phyloP scores from a whole-genome alignment of 2,797 vertebrate species.

The Neostethus bicornis region DNA sequence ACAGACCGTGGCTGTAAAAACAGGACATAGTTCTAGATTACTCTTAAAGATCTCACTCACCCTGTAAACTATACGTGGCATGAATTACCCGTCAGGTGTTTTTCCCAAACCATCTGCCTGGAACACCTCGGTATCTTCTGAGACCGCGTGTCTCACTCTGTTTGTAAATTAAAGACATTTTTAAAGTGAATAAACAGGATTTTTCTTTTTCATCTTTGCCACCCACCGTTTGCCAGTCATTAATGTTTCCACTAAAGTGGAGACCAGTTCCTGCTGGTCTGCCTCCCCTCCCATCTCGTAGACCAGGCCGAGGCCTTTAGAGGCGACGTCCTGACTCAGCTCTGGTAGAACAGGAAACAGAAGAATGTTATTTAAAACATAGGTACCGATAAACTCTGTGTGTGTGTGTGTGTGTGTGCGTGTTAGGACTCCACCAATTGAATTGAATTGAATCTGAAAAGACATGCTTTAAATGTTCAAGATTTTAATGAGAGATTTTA shows the following conservation, averaged over 20 bases:
- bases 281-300: slow-evolving; percentile 94
- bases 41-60: not conserved
- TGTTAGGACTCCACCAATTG: too few relatives aligned
- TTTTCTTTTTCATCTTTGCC: not conserved
- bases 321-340: slow-evolving; percentile 96
- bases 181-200: too few relatives aligned
- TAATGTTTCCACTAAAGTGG: slow-evolving; percentile 93
- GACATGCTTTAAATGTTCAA: too few relatives aligned
- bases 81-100: slow-evolving; percentile 93
- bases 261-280: slow-evolving; percentile 95
- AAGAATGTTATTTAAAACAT: too few relatives aligned
- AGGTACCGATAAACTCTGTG: too few relatives aligned
- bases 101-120: slow-evolving; percentile 92
- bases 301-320: slow-evolving; percentile 96
- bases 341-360: too few relatives aligned
- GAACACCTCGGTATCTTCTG: slow-evolving; percentile 94
- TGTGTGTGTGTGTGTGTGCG: too few relatives aligned
- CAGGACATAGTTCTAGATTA: slow-evolving; percentile 12
- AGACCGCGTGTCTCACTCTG: slow-evolving; percentile 90
- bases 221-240: slow-evolving; percentile 97
- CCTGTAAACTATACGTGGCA: not conserved
- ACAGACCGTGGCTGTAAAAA: slow-evolving; percentile 87
- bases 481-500: too few relatives aligned
- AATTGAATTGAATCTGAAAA: too few relatives aligned
- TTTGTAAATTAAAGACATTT: slow-evolving; percentile 11